Evolutionary conservation across 2,113 vertebrate species (phyloP), one percentile per base, ranked within the genome.

Genomic region (Proterorhinus semilunaris): DNA sequence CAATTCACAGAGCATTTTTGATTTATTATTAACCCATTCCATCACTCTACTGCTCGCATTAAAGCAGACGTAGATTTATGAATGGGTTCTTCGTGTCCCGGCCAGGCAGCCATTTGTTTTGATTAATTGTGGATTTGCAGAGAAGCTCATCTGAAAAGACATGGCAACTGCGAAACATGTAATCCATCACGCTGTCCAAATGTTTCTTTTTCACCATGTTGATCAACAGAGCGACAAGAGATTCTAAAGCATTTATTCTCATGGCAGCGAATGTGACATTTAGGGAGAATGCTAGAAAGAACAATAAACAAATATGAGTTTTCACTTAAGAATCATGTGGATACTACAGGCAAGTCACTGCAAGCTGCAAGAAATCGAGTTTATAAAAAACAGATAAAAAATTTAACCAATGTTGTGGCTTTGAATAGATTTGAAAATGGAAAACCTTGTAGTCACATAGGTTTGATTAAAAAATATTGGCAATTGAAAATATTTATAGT

Each of bases 61-160:
- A 17, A 61, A 61, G 48, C 12, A 17, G 27, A 55, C 11, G 44
- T 27, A 16, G 49, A 62, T 65, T 65, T 54, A 69, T 69, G 47
- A 27, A 54, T 36, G 12, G 21, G 12, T 36, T 21, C 13, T 36
- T 42, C 43, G 62, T 46, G 17, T 42, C 9, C 62, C 59, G 54
- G 15, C 10, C 13, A 52, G 36, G 42, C 44, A 48, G 53, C 49
- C 62, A 46, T 57, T 43, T 72, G 73, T 50, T 76, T 47, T 55
- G 65, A 72, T 76, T 57, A 27, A 62, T 69, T 49, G 15, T 66
- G 21, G 17, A 63, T 16, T 45, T 62, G n/a, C 45, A 57, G 17
- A 17, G 47, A 68, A 68, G 58, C 12, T 8, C 10, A n/a, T 54
- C 27, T 13, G 51, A 42, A 53, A 61, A 50, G 53, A 72, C 17